These are phyloP conservation scores for Siniperca chuatsi DNA, from an alignment of 2,113 vertebrate species.

Conservation along the genomic window DNA sequence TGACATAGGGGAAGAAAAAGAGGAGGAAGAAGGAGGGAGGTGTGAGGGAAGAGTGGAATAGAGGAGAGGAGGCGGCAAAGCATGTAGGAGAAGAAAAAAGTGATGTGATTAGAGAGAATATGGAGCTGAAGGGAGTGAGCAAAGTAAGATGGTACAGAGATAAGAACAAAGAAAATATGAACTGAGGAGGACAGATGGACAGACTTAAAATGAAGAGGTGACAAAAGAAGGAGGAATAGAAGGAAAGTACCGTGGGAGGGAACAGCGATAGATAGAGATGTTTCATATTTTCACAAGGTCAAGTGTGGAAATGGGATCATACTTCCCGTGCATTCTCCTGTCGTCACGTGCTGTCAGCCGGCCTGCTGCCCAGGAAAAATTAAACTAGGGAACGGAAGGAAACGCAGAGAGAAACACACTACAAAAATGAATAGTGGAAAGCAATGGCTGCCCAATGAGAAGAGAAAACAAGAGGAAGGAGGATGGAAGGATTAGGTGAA, in stretches of 20 bases:
- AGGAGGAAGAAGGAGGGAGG: neutral
- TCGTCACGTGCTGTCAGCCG: slow-evolving; percentile 7
- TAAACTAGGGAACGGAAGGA: neutral
- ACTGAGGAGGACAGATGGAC: neutral
- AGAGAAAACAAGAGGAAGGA: neutral
- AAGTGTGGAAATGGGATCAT: slow-evolving; percentile 35
- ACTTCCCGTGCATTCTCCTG: slow-evolving; percentile 1
- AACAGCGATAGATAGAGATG: neutral
- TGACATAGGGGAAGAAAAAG: slow-evolving; percentile 18
- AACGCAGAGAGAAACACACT: neutral
- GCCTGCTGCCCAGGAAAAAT: slow-evolving; percentile 35
- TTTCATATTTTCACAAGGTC: slow-evolving; percentile 56
- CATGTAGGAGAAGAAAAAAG: neutral
- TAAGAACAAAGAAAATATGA: neutral
- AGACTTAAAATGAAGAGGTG: neutral
- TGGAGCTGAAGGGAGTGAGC: neutral
- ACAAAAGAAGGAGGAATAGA: neutral
- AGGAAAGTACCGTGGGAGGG: neutral
- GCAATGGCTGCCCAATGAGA: neutral
- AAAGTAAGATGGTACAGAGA: neutral
- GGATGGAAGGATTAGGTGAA: neutral
- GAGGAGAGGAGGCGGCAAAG: neutral
- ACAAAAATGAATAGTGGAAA: neutral
- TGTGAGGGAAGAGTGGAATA: neutral
- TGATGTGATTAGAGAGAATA: slow-evolving; percentile 1